phyloP scores from a whole-genome alignment of 2,113 vertebrate genomes.

The Hemiprocne comata region DNA sequence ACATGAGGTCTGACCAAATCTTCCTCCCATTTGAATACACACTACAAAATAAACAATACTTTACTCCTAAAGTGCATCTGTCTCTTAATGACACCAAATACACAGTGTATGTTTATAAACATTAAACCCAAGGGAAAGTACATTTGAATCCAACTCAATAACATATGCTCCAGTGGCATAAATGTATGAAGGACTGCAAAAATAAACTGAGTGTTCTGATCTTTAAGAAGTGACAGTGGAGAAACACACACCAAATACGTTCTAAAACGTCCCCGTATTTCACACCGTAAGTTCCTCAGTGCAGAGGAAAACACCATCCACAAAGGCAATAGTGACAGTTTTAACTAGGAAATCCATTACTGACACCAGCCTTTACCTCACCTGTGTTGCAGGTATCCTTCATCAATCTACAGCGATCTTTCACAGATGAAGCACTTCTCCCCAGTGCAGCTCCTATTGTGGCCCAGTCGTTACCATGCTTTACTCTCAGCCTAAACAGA shows the following conservation, averaged over 20 bases:
- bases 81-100: neutral
- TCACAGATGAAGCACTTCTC: constrained; percentile 96
- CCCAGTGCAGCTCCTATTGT: constrained; percentile 95
- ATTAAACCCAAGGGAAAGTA: neutral
- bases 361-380: constrained; percentile 53
- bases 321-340: neutral
- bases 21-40: neutral
- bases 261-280: neutral
- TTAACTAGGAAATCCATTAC: neutral
- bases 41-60: neutral
- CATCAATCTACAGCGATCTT: constrained; percentile 96
- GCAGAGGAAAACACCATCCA: neutral
- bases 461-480: constrained; percentile 98
- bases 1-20: neutral
- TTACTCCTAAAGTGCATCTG: neutral
- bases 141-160: neutral
- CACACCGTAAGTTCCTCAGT: neutral
- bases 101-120: neutral
- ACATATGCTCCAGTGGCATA: neutral
- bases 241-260: neutral
- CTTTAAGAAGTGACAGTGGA: neutral
- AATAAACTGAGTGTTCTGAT: neutral
- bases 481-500: constrained; percentile 86
- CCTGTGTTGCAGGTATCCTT: constrained; percentile 99
- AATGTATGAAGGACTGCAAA: neutral